A percentile compares a stretch with the other conserved stretches of the same genome.
These are phyloP conservation scores for Trisateles emortualis DNA, from an alignment of 2,888 invertebrate species.

Conservation along the genomic window DNA sequence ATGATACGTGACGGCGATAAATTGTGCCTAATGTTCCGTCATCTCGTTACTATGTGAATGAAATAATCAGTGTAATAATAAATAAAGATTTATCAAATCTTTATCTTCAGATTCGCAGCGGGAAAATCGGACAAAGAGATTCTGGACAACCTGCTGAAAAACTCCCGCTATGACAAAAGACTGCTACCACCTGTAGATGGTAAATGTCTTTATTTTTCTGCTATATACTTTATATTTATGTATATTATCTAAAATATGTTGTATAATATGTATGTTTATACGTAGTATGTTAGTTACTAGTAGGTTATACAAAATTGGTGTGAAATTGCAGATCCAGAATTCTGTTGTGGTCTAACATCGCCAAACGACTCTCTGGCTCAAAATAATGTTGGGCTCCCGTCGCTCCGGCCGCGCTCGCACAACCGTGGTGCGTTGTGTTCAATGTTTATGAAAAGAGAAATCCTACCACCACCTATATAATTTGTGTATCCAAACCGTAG, in stretches of 20 bases:
- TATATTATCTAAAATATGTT: background rate
- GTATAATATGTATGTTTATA: background rate
- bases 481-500: conserved; percentile 60
- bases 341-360: conserved; percentile 94
- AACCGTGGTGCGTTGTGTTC: conserved; percentile 88
- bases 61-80: conserved; percentile 13
- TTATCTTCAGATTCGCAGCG: conserved; percentile 92
- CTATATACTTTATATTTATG: background rate
- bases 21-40: conserved; percentile 36
- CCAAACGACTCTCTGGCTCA: conserved; percentile 91
- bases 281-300: conserved; percentile 12
- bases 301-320: conserved; percentile 58
- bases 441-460: conserved; percentile 86
- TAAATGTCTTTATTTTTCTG: conserved; percentile 65
- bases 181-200: conserved; percentile 96
- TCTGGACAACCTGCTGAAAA: conserved; percentile 95
- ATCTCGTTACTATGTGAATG: conserved; percentile 9
- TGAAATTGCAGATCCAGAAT: conserved; percentile 94
- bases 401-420: conserved; percentile 86
- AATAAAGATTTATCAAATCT: background rate
- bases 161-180: conserved; percentile 96
- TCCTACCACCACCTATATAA: conserved; percentile 53
- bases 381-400: conserved; percentile 84
- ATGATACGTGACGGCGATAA: conserved; percentile 59
- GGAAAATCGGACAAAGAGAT: conserved; percentile 97